Evolutionary conservation across 2,888 invertebrate genomes (phyloP), one percentile per base, ranked within the genome.

Genomic region (Brachyptera putata): DNA sequence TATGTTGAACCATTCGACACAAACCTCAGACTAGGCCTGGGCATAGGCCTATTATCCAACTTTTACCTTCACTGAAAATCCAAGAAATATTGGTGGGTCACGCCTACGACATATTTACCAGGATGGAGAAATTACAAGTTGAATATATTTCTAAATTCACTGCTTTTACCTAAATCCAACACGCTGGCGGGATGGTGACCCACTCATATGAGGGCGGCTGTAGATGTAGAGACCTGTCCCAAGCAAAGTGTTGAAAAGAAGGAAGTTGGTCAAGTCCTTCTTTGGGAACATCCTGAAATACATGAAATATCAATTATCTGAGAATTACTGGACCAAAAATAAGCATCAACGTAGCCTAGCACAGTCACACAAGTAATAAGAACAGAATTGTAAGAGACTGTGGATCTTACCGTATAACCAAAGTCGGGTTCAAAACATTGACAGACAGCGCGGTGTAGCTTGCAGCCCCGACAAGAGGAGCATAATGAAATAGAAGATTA

Each of bases 181-280:
- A n/a, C n/a, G n/a, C n/a, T n/a, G n/a, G n/a, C n/a, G n/a, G n/a
- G n/a, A n/a, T n/a, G n/a, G n/a, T n/a, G n/a, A n/a, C n/a, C n/a
- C 30, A 30, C 34, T 53, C 11, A 94, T 78, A 72, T 93, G 91
- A 43, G 87, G 86, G 64, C 91, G 80, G 55, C 85, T 85, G 75
- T 89, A 92, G 21, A 95, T 77, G 79, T 91, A 95, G 53, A 92
- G 77, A 2, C 91, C 89, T 21, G 89, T 84, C 16, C 95, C 95
- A 58, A 91, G 73, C 46, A 95, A 82, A 1, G 93, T 86, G 68
- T 87, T 87, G 64, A 89, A 77, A 67, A 95, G 82, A 56, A 95
- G 78, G 48, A 88, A 77, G 76, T 94, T 94, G 49, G 91, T 91
- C 49, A 91, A 77, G 75, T 91, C 90, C 74, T 84, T 78, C 65